Base-by-base conservation (phyloP, 2,797 vertebrate species). In the Spinibarbus caldwelli region DNA sequence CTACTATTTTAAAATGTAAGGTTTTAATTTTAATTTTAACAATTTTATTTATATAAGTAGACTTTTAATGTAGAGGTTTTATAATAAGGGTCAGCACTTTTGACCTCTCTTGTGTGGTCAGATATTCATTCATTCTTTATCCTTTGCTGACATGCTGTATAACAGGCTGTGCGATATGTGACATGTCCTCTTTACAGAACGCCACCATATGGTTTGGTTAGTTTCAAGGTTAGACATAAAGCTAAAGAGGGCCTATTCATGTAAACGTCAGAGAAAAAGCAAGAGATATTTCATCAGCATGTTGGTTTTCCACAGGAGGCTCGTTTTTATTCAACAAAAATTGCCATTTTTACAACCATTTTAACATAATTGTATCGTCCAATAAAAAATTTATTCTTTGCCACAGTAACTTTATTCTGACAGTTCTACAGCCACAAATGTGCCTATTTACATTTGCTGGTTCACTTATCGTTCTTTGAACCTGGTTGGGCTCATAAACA, bases 401-500 rank as follows among this genome's bases (percentile, higher is more conserved):
- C 5, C 23, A 26, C 4, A 11, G 49, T 59, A 26, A 59, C 54
- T 59, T 38, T 66, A 3, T 26, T 67, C 68, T 57, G 45, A n/a
- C 15, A 29, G 52, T 36, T 64, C 36, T 31, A 9, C 62, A 45
- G n/a, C n/a, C n/a, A n/a, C n/a, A 45, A 45, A 45, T 45, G 15
- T 5, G n/a, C n/a, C n/a, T n/a, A n/a, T n/a, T n/a, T n/a, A n/a
- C 45, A 15, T 47, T n/a, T n/a, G n/a, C n/a, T n/a, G n/a, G n/a
- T n/a, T n/a, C n/a, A n/a, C n/a, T n/a, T n/a, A n/a, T n/a, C n/a
- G n/a, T n/a, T n/a, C n/a, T n/a, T n/a, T n/a, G n/a, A n/a, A n/a
- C n/a, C n/a, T n/a, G n/a, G n/a, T n/a, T n/a, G n/a, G n/a, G 31
- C 23, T 76, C 43, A 23, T 86, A 78, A 88, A 87, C 85, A 85